Percentiles rank a stretch among this genome's conserved stretches.
Conservation (phyloP, 2,113 vertebrate species). For the Struthidea cinerea region DNA sequence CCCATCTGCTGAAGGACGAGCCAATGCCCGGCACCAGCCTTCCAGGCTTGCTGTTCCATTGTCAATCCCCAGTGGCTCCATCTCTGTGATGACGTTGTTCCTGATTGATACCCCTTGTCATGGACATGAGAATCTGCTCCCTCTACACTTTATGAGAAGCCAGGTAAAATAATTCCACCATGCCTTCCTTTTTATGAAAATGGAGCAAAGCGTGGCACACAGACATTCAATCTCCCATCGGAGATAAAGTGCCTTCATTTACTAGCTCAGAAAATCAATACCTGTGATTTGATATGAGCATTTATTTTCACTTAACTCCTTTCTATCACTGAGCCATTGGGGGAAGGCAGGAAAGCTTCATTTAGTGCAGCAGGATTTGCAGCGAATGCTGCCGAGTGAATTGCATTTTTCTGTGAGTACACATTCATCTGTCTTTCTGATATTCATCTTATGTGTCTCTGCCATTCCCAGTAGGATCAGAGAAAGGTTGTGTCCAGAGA, state of each 20-base stretch:
- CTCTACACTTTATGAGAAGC: conserved; percentile 42
- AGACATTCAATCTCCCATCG: conserved; percentile 65
- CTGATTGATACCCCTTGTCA: conserved; percentile 33
- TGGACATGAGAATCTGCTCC: conserved; percentile 35
- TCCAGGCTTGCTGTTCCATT: not conserved
- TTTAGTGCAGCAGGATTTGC: conserved; percentile 54
- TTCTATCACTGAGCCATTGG: conserved; percentile 57
- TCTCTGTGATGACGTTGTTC: not conserved
- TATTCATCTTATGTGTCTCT: not conserved
- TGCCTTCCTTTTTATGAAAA: conserved; percentile 68
- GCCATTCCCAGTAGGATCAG: not conserved
- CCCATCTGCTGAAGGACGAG: not conserved
- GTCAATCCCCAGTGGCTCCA: not conserved
- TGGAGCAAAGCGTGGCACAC: conserved; percentile 51
- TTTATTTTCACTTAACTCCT: conserved; percentile 71
- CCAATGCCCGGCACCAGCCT: not conserved
- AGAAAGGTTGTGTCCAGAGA: not conserved
- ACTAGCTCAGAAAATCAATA: conserved; percentile 70
- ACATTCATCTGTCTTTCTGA: conserved; percentile 5
- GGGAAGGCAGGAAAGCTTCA: conserved; percentile 52
- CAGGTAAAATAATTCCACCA: conserved; percentile 60
- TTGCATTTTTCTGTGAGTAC: conserved; percentile 12
- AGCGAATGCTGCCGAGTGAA: not conserved
- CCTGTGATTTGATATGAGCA: conserved; percentile 70
- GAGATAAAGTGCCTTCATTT: conserved; percentile 70